A percentile compares a stretch with the other conserved stretches of the same genome.
Evolutionary conservation across 2,797 vertebrate species (phyloP).

Genomic region (Triplophysa bombifrons): DNA sequence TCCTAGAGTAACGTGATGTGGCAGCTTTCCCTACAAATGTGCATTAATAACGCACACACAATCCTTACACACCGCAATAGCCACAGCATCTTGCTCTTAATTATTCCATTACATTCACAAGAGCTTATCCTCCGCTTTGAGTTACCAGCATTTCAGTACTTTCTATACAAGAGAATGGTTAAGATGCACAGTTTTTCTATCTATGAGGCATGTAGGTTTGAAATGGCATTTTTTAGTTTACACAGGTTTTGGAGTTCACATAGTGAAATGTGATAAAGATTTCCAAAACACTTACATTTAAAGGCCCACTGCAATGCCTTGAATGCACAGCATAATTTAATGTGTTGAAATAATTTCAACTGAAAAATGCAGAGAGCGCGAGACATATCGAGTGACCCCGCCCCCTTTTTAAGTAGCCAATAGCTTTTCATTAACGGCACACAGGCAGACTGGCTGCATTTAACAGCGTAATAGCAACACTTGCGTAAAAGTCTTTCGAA

Average conservation of each 20-base stretch:
- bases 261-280: background rate
- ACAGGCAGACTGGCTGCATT: too few species aligned
- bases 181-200: slow-evolving; percentile 1
- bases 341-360: too few species aligned
- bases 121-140: background rate
- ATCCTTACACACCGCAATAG: background rate
- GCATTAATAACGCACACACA: background rate
- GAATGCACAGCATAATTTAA: too few species aligned
- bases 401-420: too few species aligned
- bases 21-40: background rate
- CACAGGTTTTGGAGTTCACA: background rate
- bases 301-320: too few species aligned
- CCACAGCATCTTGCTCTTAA: background rate
- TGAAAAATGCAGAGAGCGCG: too few species aligned
- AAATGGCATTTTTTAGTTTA: background rate
- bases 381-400: too few species aligned
- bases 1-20: slow-evolving; percentile 1
- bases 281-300: background rate
- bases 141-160: background rate
- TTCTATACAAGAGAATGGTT: background rate
- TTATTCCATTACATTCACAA: slow-evolving; percentile 25
- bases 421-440: too few species aligned
- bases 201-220: background rate
- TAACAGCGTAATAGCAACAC: too few species aligned
- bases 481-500: too few species aligned